Base-by-base conservation (phyloP, 2,113 vertebrate species). In the Nycticebus coucang region DNA sequence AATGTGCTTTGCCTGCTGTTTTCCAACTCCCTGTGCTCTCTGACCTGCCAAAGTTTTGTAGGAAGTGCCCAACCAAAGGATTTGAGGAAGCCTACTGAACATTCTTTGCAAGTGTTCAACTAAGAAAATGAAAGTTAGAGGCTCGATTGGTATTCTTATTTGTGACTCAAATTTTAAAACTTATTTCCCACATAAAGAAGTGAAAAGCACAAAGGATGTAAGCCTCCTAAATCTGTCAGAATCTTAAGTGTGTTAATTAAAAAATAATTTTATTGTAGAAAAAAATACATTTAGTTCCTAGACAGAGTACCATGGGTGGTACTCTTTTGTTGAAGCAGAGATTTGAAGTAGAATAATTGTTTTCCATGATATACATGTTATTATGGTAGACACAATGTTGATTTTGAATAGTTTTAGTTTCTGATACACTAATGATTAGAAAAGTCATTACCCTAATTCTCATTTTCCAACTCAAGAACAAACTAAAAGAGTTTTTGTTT, bases 31-130 rank as follows among this genome's bases (percentile, higher is more conserved):
- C 69, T 72, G 28, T 97, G 95, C 69, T 97, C 96, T 97, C 97
- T 97, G 96, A 84, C 91, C 92, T 96, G 92, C 68, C 91, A 37
- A 97, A 97, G 96, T 96, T 95, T 72, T 91, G 83, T 72, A 94
- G 97, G 96, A 96, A 96, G 74, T 83, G 22, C 91, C 93, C 95
- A 94, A 55, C 96, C 87, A 86, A 92, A 96, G 88, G 94, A n/a
- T 82, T 84, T 71, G 66, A 75, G 88, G 94, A 95, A 80, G 9
- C 24, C 72, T 93, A 0, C 60, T 93, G 72, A 85, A 33, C 53
- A 68, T 91, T 96, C 91, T 95, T 93, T 97, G 0, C 85, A 74
- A 93, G 30, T 87, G 72, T 94, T 97, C 75, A 84, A 71, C 83
- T 95, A 94, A 92, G 93, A 92, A 96, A 97, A 87, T 89, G n/a